Percentiles rank a stretch among this genome's conserved stretches.
phyloP scores from a whole-genome alignment of 2,888 invertebrate species.

The Leptopilina syphax region DNA sequence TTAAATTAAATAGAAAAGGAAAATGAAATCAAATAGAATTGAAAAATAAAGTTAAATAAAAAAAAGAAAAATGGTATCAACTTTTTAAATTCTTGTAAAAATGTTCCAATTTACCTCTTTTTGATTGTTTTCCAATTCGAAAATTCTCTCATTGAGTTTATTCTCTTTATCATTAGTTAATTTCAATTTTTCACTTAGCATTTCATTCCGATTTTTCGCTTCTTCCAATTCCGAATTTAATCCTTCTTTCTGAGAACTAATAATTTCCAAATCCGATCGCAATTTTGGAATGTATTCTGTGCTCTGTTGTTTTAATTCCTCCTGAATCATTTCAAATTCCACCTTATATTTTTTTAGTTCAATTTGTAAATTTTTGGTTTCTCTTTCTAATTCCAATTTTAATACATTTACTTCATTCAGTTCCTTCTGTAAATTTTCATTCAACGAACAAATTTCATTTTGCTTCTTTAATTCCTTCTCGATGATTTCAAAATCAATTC shows the following conservation, averaged over 20 bases:
- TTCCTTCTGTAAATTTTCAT: constrained; percentile 12
- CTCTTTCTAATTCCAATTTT: constrained; percentile 3
- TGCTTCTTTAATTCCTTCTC: constrained; percentile 63
- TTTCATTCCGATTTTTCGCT: constrained; percentile 19
- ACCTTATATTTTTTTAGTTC: constrained; percentile 62
- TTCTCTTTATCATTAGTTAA: background rate
- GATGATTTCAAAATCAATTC: constrained; percentile 65
- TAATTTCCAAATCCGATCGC: background rate
- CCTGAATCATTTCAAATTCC: constrained; percentile 64
- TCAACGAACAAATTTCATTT: constrained; percentile 31
- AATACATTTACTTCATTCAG: background rate
- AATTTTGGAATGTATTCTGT: constrained; percentile 22
- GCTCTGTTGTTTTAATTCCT: constrained; percentile 61
- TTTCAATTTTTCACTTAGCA: constrained; percentile 62
- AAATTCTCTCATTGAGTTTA: constrained; percentile 16
- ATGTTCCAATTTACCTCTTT: background rate
- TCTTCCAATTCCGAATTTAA: constrained; percentile 3
- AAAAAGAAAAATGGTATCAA: too few relatives aligned
- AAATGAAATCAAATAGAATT: too few relatives aligned
- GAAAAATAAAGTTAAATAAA: too few relatives aligned
- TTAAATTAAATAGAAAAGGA: too few relatives aligned
- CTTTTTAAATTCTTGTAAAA: too few relatives aligned
- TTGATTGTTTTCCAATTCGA: background rate
- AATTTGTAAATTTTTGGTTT: constrained; percentile 56
- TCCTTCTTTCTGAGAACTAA: background rate